Conservation (phyloP, 2,797 vertebrate species). For the Notamacropus eugenii region DNA sequence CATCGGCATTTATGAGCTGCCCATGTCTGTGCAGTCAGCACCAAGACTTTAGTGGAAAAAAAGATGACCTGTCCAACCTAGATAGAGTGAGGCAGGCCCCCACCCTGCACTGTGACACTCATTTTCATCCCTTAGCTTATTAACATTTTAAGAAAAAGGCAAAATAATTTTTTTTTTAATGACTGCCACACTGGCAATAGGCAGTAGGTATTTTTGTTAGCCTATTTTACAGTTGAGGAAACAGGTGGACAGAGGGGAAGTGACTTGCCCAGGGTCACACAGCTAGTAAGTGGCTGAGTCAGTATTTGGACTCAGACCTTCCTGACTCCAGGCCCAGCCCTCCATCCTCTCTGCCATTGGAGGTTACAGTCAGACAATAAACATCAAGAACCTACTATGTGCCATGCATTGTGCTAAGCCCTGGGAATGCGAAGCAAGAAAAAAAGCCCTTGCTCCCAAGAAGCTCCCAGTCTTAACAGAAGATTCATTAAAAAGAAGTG, state of each 20-base stretch:
- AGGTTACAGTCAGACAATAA: not conserved
- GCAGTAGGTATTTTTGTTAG: too few species aligned
- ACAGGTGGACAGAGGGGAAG: not conserved
- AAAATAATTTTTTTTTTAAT: not conserved
- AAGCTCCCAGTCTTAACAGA: not conserved
- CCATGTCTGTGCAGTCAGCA: too few species aligned
- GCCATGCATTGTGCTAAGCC: not conserved
- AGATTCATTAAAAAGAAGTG: not conserved
- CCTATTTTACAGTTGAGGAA: not conserved
- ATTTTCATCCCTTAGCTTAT: not conserved
- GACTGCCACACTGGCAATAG: too few species aligned
- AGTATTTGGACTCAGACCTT: not conserved
- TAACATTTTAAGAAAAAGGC: constrained; percentile 17
- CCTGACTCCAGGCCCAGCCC: not conserved
- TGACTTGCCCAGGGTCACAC: not conserved
- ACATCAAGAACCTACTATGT: not conserved
- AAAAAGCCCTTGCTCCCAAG: fast-evolving
- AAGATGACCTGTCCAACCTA: not conserved
- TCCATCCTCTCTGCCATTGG: not conserved
- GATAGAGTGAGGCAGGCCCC: not conserved
- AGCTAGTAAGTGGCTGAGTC: not conserved
- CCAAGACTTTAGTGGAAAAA: too few species aligned
- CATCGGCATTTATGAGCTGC: not conserved
- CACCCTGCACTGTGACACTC: not conserved
- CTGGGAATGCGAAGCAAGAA: not conserved